Evolutionary conservation across 1,140 invertebrate genomes (phyloP).

Genomic region (Micrasema minimum): DNA sequence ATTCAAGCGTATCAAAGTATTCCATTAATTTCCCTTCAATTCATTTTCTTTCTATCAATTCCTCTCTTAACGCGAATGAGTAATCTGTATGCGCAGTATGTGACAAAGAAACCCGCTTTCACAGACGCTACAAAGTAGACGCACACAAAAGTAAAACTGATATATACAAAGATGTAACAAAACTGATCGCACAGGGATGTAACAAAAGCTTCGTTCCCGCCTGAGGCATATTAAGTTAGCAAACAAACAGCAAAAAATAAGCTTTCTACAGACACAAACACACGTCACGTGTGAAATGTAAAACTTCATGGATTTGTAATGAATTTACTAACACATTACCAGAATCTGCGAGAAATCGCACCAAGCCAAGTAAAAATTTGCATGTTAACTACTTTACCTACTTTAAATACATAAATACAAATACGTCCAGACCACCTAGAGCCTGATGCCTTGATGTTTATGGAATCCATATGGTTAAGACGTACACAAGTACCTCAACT

Average conservation of each 20-base stretch:
- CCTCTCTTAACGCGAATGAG: slow-evolving; percentile 26
- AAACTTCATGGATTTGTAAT: slow-evolving; percentile 13
- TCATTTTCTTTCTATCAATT: slow-evolving; percentile 34
- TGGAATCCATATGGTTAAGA: too few species aligned
- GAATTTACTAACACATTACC: slow-evolving; percentile 37
- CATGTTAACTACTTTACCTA: too few species aligned
- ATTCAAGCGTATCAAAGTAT: slow-evolving; percentile 17
- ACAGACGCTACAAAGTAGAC: slow-evolving; percentile 27
- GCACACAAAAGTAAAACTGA: slow-evolving; percentile 40
- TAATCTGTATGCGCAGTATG: slow-evolving; percentile 37
- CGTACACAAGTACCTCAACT: too few species aligned
- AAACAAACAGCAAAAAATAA: slow-evolving; percentile 53
- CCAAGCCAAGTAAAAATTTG: slow-evolving; percentile 1
- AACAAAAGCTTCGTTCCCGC: slow-evolving; percentile 39
- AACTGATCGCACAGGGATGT: too few species aligned
- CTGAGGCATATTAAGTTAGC: slow-evolving; percentile 52
- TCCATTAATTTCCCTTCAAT: slow-evolving; percentile 33
- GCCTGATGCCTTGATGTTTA: too few species aligned
- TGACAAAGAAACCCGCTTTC: slow-evolving; percentile 35
- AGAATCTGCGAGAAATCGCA: slow-evolving; percentile 21
- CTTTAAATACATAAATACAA: too few species aligned
- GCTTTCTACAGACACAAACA: slow-evolving; percentile 35
- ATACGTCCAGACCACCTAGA: too few species aligned
- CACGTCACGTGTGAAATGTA: slow-evolving; percentile 8
- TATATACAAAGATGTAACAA: slow-evolving; percentile 40